These are phyloP conservation scores for Megathymus violae DNA, from an alignment of 1,140 invertebrate species.

Conservation along the genomic window DNA sequence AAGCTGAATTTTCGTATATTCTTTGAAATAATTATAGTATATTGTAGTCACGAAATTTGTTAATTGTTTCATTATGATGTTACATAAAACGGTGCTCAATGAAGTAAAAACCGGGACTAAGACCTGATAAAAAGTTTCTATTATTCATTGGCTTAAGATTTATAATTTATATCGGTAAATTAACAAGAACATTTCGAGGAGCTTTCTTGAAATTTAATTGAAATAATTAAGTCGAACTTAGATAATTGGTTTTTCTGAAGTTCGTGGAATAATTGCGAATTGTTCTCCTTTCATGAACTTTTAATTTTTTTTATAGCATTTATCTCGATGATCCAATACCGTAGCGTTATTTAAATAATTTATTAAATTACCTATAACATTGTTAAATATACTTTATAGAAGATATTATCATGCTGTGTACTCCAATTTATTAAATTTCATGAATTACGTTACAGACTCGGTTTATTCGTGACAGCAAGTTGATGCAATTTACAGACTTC, in stretches of 20 bases:
- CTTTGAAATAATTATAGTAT: too few relatives aligned
- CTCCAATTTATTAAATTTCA: too few relatives aligned
- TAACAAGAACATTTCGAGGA: conserved; percentile 28
- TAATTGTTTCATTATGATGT: too few relatives aligned
- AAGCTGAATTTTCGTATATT: too few relatives aligned
- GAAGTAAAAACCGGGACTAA: background rate
- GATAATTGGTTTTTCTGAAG: conserved; percentile 26
- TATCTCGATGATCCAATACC: background rate
- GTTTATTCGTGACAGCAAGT: too few relatives aligned
- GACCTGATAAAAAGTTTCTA: conserved; percentile 10
- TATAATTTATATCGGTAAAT: conserved; percentile 26
- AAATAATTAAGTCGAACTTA: conserved; percentile 30
- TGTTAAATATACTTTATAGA: too few relatives aligned
- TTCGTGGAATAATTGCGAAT: conserved; percentile 17
- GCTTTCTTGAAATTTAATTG: conserved; percentile 32
- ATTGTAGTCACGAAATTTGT: too few relatives aligned
- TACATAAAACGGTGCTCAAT: background rate
- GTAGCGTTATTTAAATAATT: background rate
- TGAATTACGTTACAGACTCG: too few relatives aligned
- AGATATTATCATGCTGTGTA: too few relatives aligned
- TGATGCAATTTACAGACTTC: too few relatives aligned
- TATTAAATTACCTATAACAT: background rate
- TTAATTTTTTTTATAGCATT: conserved; percentile 1
- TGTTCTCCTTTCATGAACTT: conserved; percentile 4
- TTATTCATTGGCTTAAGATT: conserved; percentile 20